These are phyloP conservation scores for Gastrophysa polygoni DNA, from an alignment of 2,888 invertebrate species.

Conservation along the genomic window DNA sequence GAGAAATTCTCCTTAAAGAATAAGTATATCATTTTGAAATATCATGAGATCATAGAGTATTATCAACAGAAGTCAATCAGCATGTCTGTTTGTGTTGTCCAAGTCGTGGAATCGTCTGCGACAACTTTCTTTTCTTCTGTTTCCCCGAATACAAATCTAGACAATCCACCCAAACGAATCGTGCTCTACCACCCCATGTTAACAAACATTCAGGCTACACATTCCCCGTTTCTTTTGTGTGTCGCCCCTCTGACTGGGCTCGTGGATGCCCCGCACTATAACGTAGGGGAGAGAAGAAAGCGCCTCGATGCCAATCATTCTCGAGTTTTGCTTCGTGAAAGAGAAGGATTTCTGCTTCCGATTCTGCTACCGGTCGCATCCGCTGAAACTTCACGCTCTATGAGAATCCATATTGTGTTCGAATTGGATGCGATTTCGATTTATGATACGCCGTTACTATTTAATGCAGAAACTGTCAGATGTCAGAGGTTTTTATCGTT, in stretches of 20 bases:
- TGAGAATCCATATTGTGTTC: not conserved
- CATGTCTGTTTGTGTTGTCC: no score
- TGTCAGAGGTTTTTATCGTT: no score
- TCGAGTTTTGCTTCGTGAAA: slow-evolving; percentile 8
- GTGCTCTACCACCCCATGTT: not conserved
- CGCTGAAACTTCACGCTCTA: not conserved
- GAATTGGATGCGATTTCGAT: not conserved
- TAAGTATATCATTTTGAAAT: no score
- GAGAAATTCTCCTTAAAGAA: no score
- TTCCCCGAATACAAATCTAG: not conserved
- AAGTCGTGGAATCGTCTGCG: no score
- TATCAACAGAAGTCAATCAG: no score
- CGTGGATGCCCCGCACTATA: slow-evolving; percentile 5
- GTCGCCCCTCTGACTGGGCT: not conserved
- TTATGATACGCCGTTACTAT: no score
- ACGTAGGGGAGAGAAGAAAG: slow-evolving; percentile 8
- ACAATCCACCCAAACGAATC: not conserved
- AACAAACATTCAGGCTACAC: not conserved
- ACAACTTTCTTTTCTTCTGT: not conserved
- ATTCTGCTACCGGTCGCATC: not conserved
- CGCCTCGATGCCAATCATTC: slow-evolving; percentile 17
- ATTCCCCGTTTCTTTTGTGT: not conserved
- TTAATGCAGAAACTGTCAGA: no score
- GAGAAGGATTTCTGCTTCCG: slow-evolving; percentile 3
- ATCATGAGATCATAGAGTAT: no score